Percentiles rank a stretch among this genome's conserved stretches.
Evolutionary conservation across 2,888 invertebrate genomes (phyloP).

Genomic region (Ganaspis brasiliensis): DNA sequence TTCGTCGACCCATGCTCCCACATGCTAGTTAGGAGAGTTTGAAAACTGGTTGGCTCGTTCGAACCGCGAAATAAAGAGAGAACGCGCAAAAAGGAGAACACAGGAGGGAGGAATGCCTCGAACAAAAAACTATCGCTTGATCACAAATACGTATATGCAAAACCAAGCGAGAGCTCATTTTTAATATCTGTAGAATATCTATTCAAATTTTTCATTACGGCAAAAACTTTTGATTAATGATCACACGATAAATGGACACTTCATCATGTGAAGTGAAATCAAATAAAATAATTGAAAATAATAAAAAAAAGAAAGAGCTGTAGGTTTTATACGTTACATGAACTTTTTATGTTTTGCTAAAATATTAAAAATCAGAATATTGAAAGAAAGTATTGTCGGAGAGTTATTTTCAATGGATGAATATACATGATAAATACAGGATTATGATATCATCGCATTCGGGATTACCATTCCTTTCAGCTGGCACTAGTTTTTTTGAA

Average conservation of each 20-base stretch:
- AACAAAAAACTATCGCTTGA: conserved; percentile 65
- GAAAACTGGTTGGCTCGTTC: conserved; percentile 73
- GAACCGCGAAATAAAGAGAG: conserved; percentile 66
- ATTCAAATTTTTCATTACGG: conserved; percentile 25
- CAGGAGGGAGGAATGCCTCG: conserved; percentile 64
- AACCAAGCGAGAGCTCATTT: conserved; percentile 48
- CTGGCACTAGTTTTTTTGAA: conserved; percentile 3
- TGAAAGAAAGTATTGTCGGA: too few relatives aligned
- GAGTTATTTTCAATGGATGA: background rate
- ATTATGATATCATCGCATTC: conserved; percentile 1
- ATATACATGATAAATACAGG: background rate
- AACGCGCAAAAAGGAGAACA: conserved; percentile 57
- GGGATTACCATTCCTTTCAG: conserved; percentile 9
- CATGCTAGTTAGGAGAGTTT: conserved; percentile 61
- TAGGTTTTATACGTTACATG: too few relatives aligned
- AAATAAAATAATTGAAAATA: too few relatives aligned
- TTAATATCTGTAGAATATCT: conserved; percentile 20
- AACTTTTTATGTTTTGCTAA: too few relatives aligned
- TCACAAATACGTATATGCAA: conserved; percentile 63
- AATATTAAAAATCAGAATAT: too few relatives aligned
- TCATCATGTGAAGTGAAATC: background rate
- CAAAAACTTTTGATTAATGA: conserved; percentile 26
- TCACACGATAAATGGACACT: background rate
- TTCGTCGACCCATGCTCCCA: conserved; percentile 73
- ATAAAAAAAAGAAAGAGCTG: too few relatives aligned